A percentile compares a stretch with the other conserved stretches of the same genome.
Conservation (phyloP, 2,888 invertebrate genomes). For the Mantis religiosa region DNA sequence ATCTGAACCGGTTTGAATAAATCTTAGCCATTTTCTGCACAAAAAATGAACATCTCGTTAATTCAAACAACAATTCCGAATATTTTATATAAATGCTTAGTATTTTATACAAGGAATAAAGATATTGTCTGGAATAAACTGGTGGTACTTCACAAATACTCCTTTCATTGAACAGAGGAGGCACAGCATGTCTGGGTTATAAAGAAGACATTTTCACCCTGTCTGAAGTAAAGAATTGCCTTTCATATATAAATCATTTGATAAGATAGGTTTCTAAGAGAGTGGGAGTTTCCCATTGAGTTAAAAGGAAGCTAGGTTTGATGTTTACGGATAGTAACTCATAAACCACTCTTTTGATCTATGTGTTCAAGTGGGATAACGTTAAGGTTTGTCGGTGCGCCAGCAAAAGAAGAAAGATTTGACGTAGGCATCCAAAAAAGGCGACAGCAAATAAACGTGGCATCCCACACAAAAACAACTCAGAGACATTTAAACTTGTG, state of each 20-base stretch:
- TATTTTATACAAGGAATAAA: too few species aligned
- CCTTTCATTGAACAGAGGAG: too few species aligned
- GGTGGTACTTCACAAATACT: too few species aligned
- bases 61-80: too few species aligned
- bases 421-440: neutral
- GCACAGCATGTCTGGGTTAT: too few species aligned
- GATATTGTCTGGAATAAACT: too few species aligned
- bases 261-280: neutral
- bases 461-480: neutral
- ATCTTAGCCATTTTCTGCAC: too few species aligned
- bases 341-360: neutral
- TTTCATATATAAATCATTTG: neutral
- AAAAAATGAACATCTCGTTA: too few species aligned
- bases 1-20: too few species aligned
- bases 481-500: neutral
- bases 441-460: neutral
- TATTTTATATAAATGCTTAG: too few species aligned
- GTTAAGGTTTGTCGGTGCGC: neutral
- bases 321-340: neutral
- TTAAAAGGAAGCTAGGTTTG: neutral
- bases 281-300: neutral
- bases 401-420: neutral
- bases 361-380: neutral
- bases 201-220: too few species aligned
- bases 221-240: too few species aligned